phyloP scores from a whole-genome alignment of 2,113 vertebrate species.

The Burhinus bistriatus region DNA sequence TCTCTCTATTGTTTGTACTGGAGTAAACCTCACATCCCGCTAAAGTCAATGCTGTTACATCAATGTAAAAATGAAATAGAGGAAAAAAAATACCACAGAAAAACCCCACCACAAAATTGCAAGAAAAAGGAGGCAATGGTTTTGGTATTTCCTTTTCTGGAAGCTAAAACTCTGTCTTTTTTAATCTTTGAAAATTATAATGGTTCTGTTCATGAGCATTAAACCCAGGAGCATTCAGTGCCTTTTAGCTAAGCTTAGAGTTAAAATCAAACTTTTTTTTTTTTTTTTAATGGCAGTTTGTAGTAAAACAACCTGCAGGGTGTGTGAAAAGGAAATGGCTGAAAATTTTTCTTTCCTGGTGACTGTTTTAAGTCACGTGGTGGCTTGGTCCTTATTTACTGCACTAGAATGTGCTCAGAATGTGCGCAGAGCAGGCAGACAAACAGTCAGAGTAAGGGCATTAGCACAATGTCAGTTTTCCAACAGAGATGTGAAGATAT shows the following conservation, averaged over 20 bases:
- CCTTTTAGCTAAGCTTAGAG: background rate
- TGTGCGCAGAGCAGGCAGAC: background rate
- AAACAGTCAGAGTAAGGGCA: constrained; percentile 26
- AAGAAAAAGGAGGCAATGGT: background rate
- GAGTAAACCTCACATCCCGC: background rate
- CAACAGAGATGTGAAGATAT: constrained; percentile 52
- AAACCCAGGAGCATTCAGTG: background rate
- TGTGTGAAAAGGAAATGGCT: background rate
- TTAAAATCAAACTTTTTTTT: background rate
- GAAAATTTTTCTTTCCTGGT: background rate
- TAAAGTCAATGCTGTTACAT: background rate
- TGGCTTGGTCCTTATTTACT: background rate
- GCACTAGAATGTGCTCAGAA: background rate
- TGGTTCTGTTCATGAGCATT: background rate
- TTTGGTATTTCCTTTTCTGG: background rate
- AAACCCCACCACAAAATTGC: background rate
- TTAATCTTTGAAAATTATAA: background rate
- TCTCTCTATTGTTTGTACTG: background rate
- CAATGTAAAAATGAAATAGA: background rate
- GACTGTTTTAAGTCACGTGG: background rate
- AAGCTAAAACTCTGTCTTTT: background rate
- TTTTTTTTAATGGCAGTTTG: background rate
- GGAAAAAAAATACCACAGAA: background rate
- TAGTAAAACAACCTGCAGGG: background rate
- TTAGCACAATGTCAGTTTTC: constrained; percentile 62